Percentiles rank a stretch among this genome's conserved stretches.
These are phyloP conservation scores for Napeogenes inachia DNA, from an alignment of 2,888 invertebrate species.

Conservation along the genomic window DNA sequence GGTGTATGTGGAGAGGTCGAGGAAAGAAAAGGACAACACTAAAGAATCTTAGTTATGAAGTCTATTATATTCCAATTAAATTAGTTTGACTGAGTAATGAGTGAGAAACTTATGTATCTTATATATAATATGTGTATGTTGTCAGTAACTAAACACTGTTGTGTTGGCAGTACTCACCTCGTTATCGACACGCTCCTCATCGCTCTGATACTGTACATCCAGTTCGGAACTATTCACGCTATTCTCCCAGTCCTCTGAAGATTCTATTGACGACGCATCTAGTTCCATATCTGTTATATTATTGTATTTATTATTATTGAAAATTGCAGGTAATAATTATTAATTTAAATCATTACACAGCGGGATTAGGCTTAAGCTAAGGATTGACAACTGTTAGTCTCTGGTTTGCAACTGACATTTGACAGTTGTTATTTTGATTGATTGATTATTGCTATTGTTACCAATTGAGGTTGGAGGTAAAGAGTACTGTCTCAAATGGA, in stretches of 20 bases:
- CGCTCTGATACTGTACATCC: conserved; percentile 78
- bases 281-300: conserved; percentile 51
- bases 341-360: background rate
- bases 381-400: too few species aligned
- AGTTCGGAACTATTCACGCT: conserved; percentile 79
- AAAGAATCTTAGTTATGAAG: background rate
- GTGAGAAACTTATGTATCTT: too few species aligned
- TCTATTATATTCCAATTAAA: too few species aligned
- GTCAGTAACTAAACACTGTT: background rate
- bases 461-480: too few species aligned
- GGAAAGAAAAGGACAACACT: background rate
- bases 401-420: too few species aligned
- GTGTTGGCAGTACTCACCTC: conserved; percentile 51
- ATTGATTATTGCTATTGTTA: too few species aligned
- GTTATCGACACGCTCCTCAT: conserved; percentile 73
- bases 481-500: too few species aligned
- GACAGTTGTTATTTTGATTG: too few species aligned
- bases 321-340: background rate
- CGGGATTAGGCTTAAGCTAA: too few species aligned
- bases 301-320: background rate
- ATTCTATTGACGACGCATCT: conserved; percentile 65
- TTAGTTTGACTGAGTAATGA: too few species aligned
- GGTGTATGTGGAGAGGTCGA: conserved; percentile 11
- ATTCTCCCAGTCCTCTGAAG: conserved; percentile 79
- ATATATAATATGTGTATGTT: background rate